These are phyloP conservation scores for Carduelis carduelis DNA, from an alignment of 2,797 vertebrate genomes.

Conservation along the genomic window DNA sequence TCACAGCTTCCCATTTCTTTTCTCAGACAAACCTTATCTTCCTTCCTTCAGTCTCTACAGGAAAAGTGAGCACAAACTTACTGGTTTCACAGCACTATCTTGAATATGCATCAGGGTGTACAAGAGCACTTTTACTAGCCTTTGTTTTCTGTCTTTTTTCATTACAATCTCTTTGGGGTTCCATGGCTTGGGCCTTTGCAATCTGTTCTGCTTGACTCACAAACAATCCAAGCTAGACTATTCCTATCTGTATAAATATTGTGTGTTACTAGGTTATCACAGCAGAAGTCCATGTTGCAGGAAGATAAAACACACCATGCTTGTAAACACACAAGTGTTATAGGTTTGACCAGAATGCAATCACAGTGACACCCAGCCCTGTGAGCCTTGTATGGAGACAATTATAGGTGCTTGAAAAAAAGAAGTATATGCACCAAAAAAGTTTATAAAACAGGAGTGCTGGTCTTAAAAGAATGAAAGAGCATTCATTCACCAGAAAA, in stretches of 20 bases:
- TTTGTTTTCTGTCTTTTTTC: not conserved
- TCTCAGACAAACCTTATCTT: not conserved
- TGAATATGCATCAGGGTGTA: not conserved
- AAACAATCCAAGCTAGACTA: not conserved
- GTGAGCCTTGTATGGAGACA: not conserved
- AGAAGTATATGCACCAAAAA: not conserved
- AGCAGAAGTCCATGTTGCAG: not conserved
- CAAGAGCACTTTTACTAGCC: not conserved
- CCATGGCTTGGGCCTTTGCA: not conserved
- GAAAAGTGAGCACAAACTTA: not conserved
- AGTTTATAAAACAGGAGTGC: not conserved
- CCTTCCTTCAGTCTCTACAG: not conserved
- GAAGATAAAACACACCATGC: not conserved
- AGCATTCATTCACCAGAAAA: not conserved
- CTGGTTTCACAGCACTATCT: not conserved
- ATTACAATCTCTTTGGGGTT: not conserved
- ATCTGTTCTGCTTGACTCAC: not conserved
- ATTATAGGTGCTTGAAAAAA: rapidly evolving
- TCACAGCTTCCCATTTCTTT: not conserved
- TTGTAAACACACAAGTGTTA: not conserved
- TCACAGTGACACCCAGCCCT: not conserved
- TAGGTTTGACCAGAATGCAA: not conserved
- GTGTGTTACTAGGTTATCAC: not conserved
- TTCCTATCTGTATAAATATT: not conserved
- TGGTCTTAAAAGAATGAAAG: not conserved